Percentiles rank a stretch among this genome's conserved stretches.
These are phyloP conservation scores for Gavia stellata DNA, from an alignment of 2,113 vertebrate genomes.

Conservation along the genomic window DNA sequence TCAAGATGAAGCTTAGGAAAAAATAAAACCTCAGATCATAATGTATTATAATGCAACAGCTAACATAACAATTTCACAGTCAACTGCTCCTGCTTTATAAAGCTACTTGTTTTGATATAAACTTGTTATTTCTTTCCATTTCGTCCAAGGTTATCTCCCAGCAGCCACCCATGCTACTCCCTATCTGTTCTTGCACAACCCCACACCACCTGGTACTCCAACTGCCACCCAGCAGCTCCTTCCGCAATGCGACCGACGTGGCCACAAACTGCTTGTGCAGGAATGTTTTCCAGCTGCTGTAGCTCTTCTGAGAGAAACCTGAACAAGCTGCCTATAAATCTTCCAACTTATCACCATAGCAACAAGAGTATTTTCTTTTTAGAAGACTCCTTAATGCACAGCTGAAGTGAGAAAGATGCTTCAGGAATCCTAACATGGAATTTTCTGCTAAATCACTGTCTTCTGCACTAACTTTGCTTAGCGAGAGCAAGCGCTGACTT, in stretches of 20 bases:
- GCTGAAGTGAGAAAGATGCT: not conserved
- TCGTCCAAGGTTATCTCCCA: slow-evolving; percentile 12
- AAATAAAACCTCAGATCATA: not conserved
- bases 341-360: not conserved
- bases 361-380: not conserved
- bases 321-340: not conserved
- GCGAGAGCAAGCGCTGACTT: not conserved
- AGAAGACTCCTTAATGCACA: not conserved
- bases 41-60: not conserved
- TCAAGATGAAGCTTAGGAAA: not conserved
- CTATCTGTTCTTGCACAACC: not conserved
- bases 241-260: rapidly evolving
- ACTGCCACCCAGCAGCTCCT: not conserved
- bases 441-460: not conserved
- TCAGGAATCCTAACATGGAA: not conserved
- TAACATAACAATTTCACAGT: not conserved
- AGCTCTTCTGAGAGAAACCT: not conserved
- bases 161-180: not conserved
- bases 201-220: not conserved
- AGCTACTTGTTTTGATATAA: slow-evolving; percentile 9
- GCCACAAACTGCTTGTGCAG: not conserved
- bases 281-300: not conserved
- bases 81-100: not conserved
- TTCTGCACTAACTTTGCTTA: not conserved
- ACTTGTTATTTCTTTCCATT: not conserved